Evolutionary conservation across 23 tunicate genomes (phyloP).

Genomic region (Halocynthia roretzi): DNA sequence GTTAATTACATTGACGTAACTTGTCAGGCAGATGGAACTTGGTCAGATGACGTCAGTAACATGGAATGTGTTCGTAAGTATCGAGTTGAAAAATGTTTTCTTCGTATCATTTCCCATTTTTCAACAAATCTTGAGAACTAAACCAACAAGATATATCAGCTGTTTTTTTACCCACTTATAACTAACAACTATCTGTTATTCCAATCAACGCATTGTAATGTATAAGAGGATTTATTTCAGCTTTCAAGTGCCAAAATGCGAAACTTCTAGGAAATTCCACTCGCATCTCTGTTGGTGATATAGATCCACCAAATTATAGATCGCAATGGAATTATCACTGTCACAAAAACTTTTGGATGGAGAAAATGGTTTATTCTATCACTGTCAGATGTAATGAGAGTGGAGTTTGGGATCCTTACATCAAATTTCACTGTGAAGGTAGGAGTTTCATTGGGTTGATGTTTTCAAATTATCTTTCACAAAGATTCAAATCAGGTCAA

Average conservation of each 20-base stretch:
- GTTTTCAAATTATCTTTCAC: neutral
- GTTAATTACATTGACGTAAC: conserved; percentile 21
- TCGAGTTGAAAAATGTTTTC: neutral
- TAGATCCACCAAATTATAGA: conserved; percentile 33
- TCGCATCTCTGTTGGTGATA: neutral
- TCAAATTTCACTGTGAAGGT: conserved; percentile 43
- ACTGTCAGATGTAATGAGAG: conserved; percentile 44
- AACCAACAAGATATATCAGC: no score
- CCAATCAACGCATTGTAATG: neutral
- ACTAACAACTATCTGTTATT: neutral
- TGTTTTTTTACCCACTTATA: neutral
- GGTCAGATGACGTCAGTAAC: conserved; percentile 36
- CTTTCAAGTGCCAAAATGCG: conserved; percentile 24
- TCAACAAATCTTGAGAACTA: no score
- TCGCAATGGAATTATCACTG: conserved; percentile 32
- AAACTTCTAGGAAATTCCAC: conserved; percentile 4
- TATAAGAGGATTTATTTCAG: conserved; percentile 23
- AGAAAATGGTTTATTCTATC: neutral
- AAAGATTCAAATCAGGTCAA: neutral
- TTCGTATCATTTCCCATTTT: neutral
- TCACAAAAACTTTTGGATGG: conserved; percentile 33
- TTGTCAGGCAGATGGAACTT: conserved; percentile 43
- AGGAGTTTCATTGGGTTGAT: neutral
- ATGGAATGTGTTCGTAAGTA: conserved; percentile 52
- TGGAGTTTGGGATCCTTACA: conserved; percentile 65